Base-by-base conservation (phyloP, 2,888 invertebrate species). In the Poecilus cupreus region DNA sequence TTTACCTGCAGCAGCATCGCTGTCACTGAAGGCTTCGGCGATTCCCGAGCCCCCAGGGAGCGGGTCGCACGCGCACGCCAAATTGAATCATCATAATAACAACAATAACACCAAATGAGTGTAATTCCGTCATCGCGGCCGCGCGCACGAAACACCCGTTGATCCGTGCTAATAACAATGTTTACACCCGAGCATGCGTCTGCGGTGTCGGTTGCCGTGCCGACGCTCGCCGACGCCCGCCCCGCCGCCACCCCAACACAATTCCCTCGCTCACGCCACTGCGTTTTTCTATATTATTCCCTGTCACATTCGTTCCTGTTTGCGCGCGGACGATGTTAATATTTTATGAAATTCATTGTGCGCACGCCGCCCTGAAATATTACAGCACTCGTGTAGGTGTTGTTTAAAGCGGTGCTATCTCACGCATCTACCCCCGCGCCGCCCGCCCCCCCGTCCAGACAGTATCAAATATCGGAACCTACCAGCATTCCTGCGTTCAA, bases 331-430 rank as follows among this genome's bases (percentile, higher is more conserved):
- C 77, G 39, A 77, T 60, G 60, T 77, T 77, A 77, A 77, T 77
- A 77, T 77, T 77, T 77, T 77, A 77, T 77, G 43, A 64, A 60
- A 77, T 77, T 77, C 77, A 77, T 57, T 77, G 77, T 77, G 77
- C 60, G 60, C 77, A 60, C 77, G 77, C 60, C 43, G 46, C 16
- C 24, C 46, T 64, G 46, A 77, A 77, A 77, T 77, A 77, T 77
- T 77, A 77, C 77, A 22, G 60, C 77, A 60, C 77, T 77, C 37
- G 77, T 77, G 60, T 77, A 60, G 77, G 22, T 60, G 57, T 75
- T 72, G 72, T 75, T 49, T 75, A 75, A 75, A 75, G 51, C 51
- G 75, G n/a, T 75, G 16, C 75, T 75, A 51, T 51, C 75, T 32
- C 49, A 51, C 75, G 72, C 46, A 46, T 46, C 46, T 20, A 72